Evolutionary conservation across 2,888 invertebrate genomes (phyloP).

Genomic region (Erebia ligea): DNA sequence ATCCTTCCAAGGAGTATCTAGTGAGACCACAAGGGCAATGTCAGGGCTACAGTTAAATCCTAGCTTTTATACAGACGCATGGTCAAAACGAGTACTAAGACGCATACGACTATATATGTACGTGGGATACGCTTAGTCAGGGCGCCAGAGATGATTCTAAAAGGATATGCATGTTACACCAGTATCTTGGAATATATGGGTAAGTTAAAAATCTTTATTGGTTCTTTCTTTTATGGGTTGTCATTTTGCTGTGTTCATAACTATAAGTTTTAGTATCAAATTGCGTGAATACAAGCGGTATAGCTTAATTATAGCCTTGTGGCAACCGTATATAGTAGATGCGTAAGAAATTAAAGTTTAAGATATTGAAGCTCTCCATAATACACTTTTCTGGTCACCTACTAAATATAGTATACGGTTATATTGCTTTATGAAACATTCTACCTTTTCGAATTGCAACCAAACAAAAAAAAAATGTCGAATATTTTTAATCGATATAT

Average conservation of each 20-base stretch:
- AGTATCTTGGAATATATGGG: conserved; percentile 40
- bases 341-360: not conserved
- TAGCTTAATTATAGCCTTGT: conserved; percentile 7
- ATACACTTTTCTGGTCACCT: not conserved
- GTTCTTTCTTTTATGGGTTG: conserved; percentile 18
- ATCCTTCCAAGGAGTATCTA: conserved; percentile 51
- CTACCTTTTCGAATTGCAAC: no score
- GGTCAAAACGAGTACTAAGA: conserved; percentile 64
- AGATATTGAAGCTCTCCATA: not conserved
- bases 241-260: conserved; percentile 9
- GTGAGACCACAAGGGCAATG: conserved; percentile 66
- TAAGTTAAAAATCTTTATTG: conserved; percentile 35
- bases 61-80: conserved; percentile 75
- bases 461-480: no score
- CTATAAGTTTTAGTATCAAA: conserved; percentile 15
- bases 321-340: not conserved
- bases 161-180: conserved; percentile 67
- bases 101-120: conserved; percentile 60
- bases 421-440: no score
- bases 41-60: conserved; percentile 71
- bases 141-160: conserved; percentile 68
- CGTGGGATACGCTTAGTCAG: conserved; percentile 76
- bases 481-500: no score
- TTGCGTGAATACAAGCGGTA: conserved; percentile 14
- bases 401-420: no score